These are phyloP conservation scores for Dicentrarchus labrax DNA, from an alignment of 2,113 vertebrate species.

Conservation along the genomic window DNA sequence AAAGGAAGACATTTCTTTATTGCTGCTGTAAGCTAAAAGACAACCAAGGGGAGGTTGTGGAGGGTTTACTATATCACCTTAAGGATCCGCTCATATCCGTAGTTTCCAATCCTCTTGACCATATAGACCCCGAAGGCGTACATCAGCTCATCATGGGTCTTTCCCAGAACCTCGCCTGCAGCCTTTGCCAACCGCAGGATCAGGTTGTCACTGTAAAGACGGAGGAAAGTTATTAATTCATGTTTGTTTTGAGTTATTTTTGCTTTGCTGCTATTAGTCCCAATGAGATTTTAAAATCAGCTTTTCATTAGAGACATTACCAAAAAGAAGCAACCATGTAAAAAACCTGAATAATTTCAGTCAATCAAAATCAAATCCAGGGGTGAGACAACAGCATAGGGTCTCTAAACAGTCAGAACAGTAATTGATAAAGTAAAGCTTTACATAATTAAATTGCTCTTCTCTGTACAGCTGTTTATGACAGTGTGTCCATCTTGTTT, in stretches of 20 bases:
- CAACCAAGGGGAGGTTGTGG: no score
- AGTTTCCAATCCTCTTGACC: slow-evolving; percentile 85
- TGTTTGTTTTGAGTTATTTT: background rate
- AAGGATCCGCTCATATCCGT: slow-evolving; percentile 84
- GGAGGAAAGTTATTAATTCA: background rate
- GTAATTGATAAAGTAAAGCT: no score
- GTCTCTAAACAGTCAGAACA: background rate
- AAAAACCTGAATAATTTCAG: background rate
- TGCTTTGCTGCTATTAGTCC: background rate
- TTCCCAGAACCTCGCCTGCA: slow-evolving; percentile 84
- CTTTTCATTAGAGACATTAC: no score
- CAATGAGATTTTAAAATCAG: background rate
- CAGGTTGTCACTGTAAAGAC: slow-evolving; percentile 78
- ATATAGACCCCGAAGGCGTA: slow-evolving; percentile 86
- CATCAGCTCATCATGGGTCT: slow-evolving; percentile 86
- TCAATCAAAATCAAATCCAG: background rate
- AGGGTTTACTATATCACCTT: slow-evolving; percentile 67
- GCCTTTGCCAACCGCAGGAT: slow-evolving; percentile 84
- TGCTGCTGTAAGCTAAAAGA: background rate
- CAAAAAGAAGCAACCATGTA: background rate
- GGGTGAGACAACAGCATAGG: background rate
- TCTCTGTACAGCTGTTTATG: background rate
- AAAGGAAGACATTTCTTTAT: background rate
- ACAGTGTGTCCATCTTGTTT: background rate
- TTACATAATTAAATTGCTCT: background rate